Conservation (phyloP, 2,888 invertebrate genomes). For the Latrodectus hesperus region DNA sequence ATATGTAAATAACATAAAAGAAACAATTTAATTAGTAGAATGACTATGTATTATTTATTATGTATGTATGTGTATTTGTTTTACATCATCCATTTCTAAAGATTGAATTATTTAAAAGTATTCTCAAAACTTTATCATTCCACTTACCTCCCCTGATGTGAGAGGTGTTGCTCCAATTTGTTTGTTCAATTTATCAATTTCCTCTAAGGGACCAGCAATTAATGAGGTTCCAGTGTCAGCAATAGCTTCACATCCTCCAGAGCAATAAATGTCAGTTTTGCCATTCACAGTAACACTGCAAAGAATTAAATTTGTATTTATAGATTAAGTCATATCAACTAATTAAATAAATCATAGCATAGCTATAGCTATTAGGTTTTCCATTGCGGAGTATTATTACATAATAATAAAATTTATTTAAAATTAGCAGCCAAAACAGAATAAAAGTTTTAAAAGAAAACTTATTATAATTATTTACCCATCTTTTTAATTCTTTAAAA, state of each 20-base stretch:
- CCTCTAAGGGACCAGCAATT: constrained; percentile 89
- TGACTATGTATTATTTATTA: not conserved
- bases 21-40: not conserved
- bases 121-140: not conserved
- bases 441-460: no score
- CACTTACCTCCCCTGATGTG: constrained; percentile 82
- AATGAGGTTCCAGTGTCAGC: constrained; percentile 98
- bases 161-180: constrained; percentile 82
- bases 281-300: constrained; percentile 78
- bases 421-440: no score
- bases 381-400: no score
- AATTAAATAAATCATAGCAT: no score
- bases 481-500: no score
- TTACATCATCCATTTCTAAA: not conserved
- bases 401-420: no score
- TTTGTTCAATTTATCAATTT: constrained; percentile 87
- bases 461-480: no score
- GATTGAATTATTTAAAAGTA: not conserved
- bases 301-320: not conserved
- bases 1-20: not conserved
- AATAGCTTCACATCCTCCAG: constrained; percentile 92
- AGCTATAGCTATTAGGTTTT: no score
- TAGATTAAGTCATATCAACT: not conserved
- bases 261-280: constrained; percentile 79
- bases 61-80: not conserved